These are phyloP conservation scores for Ptychodera flava DNA, from an alignment of 35 echinoderm and acorn worm genomes.

Conservation along the genomic window DNA sequence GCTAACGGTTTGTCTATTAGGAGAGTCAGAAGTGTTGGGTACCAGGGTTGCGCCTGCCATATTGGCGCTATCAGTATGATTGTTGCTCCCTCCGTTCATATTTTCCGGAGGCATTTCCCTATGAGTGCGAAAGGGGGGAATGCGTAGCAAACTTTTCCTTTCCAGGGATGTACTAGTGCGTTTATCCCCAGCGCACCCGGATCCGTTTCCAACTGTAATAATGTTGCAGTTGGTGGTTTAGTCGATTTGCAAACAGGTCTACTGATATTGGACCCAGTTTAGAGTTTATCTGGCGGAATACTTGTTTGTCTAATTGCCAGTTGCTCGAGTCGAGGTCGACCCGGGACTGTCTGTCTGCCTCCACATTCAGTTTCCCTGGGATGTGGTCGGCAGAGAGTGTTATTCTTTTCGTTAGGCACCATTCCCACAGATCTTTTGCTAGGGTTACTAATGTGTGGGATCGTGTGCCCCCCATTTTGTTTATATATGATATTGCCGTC, in stretches of 20 bases:
- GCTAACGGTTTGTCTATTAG: neutral
- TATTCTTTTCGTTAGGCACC: neutral
- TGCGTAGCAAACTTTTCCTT: neutral
- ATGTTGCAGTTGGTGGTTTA: neutral
- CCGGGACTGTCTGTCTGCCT: neutral
- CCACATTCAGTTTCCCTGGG: neutral
- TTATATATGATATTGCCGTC: constrained; percentile 16
- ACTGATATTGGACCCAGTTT: neutral
- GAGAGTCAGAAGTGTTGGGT: neutral
- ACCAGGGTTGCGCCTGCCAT: neutral
- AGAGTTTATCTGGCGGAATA: neutral
- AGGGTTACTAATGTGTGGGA: neutral
- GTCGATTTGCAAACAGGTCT: neutral
- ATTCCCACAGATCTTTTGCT: neutral
- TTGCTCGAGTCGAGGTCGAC: too few relatives aligned
- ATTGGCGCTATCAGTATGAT: neutral
- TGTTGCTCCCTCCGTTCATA: neutral
- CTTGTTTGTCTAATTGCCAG: neutral
- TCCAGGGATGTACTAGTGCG: neutral
- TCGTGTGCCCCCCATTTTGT: constrained; percentile 9
- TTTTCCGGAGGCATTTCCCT: neutral
- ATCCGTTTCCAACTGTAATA: neutral
- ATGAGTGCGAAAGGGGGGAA: neutral
- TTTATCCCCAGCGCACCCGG: neutral
- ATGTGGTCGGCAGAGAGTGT: neutral